A percentile compares a stretch with the other conserved stretches of the same genome.
Conservation (phyloP, 1,140 invertebrate species). For the Cyclina sinensis region DNA sequence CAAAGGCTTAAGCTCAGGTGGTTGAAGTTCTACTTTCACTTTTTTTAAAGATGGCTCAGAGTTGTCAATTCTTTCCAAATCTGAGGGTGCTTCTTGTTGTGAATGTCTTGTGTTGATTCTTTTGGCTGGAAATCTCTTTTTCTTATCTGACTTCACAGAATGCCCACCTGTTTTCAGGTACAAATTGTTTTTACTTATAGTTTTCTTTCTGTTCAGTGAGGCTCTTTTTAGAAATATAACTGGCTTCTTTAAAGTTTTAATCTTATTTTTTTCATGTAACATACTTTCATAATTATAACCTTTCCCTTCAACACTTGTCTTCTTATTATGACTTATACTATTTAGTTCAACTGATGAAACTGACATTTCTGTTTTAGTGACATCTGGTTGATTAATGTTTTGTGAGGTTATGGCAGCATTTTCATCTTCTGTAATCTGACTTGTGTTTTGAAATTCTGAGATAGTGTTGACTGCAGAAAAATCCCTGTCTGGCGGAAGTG, state of each 20-base stretch:
- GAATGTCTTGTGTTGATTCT: slow-evolving; percentile 1
- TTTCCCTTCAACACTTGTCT: slow-evolving; percentile 72
- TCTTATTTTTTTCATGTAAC: neutral
- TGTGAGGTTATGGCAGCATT: neutral
- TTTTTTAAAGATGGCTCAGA: slow-evolving; percentile 58
- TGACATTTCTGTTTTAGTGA: neutral
- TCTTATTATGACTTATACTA: slow-evolving; percentile 81
- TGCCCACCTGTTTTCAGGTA: slow-evolving; percentile 13
- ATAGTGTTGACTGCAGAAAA: neutral
- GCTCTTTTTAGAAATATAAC: slow-evolving; percentile 45
- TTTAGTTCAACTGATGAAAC: neutral
- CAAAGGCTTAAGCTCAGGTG: slow-evolving; percentile 62
- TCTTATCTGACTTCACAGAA: neutral
- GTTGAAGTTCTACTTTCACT: slow-evolving; percentile 55
- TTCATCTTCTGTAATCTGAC: neutral
- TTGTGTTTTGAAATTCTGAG: neutral
- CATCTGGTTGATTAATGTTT: neutral
- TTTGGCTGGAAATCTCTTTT: neutral
- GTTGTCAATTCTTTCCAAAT: slow-evolving; percentile 41
- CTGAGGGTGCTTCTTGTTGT: slow-evolving; percentile 20
- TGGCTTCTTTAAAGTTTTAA: neutral
- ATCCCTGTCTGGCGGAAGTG: neutral
- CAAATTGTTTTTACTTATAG: slow-evolving; percentile 40
- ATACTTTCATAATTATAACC: slow-evolving; percentile 15
- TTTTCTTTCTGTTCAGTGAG: neutral